Percentiles rank a stretch among this genome's conserved stretches.
Evolutionary conservation across 2,888 invertebrate genomes (phyloP).

Genomic region (Abrostola tripartita): DNA sequence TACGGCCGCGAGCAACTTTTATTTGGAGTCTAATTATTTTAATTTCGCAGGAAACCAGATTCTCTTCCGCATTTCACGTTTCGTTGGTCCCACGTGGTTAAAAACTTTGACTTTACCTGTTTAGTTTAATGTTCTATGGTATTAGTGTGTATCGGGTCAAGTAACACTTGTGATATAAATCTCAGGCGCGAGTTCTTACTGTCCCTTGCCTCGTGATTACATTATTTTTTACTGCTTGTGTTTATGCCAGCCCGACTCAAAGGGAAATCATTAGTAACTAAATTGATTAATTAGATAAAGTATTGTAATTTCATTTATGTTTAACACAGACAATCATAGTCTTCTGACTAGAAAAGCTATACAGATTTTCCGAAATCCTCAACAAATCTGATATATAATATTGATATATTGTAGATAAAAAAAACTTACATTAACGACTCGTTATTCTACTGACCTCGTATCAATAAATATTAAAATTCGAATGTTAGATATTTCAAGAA

Average conservation of each 20-base stretch:
- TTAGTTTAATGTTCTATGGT: conserved; percentile 25
- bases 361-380: conserved; percentile 74
- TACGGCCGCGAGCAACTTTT: conserved; percentile 42
- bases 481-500: conserved; percentile 77
- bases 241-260: conserved; percentile 51
- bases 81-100: conserved; percentile 56
- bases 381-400: conserved; percentile 73
- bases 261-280: conserved; percentile 44
- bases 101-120: conserved; percentile 35
- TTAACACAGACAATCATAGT: conserved; percentile 83
- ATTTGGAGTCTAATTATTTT: conserved; percentile 51
- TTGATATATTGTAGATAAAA: conserved; percentile 67
- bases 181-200: not conserved
- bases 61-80: conserved; percentile 49
- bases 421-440: conserved; percentile 73
- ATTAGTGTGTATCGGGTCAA: conserved; percentile 6
- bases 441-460: conserved; percentile 85
- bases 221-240: conserved; percentile 10
- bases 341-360: conserved; percentile 85
- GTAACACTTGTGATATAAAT: not conserved
- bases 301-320: conserved; percentile 64
- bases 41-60: conserved; percentile 47
- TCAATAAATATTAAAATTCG: conserved; percentile 84
- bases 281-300: conserved; percentile 55
- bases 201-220: conserved; percentile 19